Evolutionary conservation across 2,113 vertebrate genomes (phyloP), one percentile per base, ranked within the genome.

Genomic region (Halichoerus grypus): DNA sequence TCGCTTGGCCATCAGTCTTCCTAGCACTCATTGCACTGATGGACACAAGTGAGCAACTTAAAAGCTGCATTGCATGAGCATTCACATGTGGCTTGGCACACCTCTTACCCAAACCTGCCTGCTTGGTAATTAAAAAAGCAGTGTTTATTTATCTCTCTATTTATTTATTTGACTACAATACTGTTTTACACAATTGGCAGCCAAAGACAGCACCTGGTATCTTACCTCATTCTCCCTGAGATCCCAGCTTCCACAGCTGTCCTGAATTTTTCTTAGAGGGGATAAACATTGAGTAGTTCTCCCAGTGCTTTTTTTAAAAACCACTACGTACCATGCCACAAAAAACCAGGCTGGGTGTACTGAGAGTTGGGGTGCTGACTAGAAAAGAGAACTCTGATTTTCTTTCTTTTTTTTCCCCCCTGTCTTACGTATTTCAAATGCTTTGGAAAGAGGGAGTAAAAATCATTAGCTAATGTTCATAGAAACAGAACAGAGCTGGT

Each of bases 171-270:
- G 97, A 42, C 79, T 85, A 55, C 31, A 82, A 79, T 91, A 74
- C 61, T 79, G 55, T 81, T 97, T 94, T 94, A 88, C 4, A 83
- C 77, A 93, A 74, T 63, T 85, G 61, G 71, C 93, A 97, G 94
- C 95, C 91, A 95, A 61, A 97, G 46, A 63, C 26, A 98, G 85
- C 97, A 98, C 97, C 97, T 98, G 98, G 71, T 94, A 61, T 92
- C 91, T 97, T 98, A 96, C 93, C n/a, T 98, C 97, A 98, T 88
- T 88, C n/a, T 88, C 57, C 49, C 46, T 84, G 21, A 24, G 81
- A 91, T 67, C 83, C 24, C 46, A 92, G 80, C 33, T 55, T 88
- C 46, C 59, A 91, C 74, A 97, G 84, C 84, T 94, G 96, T 82
- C 57, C 55, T 93, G 9, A 71, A 84, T 65, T 90, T 88, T 97